Evolutionary conservation across 2,797 vertebrate species (phyloP).

Genomic region (Micrastur ruficollis): DNA sequence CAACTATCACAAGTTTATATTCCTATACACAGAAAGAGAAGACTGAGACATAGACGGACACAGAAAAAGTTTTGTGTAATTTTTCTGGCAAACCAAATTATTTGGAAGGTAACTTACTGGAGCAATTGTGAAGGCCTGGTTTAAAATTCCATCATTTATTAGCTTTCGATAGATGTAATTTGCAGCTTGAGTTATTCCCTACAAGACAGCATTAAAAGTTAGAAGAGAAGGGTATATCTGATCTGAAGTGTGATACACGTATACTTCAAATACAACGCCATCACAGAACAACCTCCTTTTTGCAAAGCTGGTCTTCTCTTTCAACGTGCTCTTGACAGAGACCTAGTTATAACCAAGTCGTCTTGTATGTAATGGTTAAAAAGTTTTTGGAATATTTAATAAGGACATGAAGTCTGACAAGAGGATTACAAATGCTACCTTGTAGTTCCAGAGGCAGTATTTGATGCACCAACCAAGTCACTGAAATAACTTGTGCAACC

Average conservation of each 20-base stretch:
- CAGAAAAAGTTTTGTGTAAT: not conserved
- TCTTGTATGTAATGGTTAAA: not conserved
- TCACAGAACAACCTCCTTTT: not conserved
- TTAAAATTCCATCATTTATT: slow-evolving; percentile 90
- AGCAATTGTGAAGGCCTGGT: slow-evolving; percentile 89
- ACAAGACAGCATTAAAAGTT: slow-evolving; percentile 5
- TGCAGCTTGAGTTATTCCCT: slow-evolving; percentile 95
- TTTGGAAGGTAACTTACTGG: slow-evolving; percentile 81
- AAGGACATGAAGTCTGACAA: not conserved
- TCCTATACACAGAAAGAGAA: slow-evolving; percentile 77
- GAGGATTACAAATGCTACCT: not conserved
- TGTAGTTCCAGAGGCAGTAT: not conserved
- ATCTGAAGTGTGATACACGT: not conserved
- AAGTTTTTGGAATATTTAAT: not conserved
- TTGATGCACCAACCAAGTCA: not conserved
- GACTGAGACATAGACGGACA: not conserved
- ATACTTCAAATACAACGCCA: not conserved
- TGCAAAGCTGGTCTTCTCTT: not conserved
- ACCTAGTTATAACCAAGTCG: not conserved
- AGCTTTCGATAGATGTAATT: slow-evolving; percentile 88
- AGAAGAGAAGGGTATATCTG: not conserved
- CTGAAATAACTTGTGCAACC: not conserved
- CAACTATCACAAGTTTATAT: slow-evolving; percentile 90
- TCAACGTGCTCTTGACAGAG: not conserved
- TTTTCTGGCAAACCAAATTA: not conserved